phyloP scores from a whole-genome alignment of 2,113 vertebrate species.

The Alexandromys fortis region DNA sequence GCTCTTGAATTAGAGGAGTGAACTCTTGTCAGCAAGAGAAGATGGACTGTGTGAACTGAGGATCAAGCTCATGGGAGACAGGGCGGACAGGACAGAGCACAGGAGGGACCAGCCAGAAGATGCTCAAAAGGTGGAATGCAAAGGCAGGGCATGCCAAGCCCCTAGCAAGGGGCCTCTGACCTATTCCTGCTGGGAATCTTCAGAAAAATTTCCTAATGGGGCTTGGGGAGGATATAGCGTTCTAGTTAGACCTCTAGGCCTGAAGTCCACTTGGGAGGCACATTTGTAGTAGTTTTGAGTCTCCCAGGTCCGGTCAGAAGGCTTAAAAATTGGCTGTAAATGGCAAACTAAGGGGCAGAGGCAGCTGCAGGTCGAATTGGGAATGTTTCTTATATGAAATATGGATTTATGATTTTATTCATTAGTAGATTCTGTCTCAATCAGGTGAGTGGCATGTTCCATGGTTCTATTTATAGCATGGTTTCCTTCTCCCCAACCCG shows the following conservation, averaged over 20 bases:
- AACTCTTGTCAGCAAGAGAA: background rate
- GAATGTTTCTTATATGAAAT: background rate
- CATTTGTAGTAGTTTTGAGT: background rate
- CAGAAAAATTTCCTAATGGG: background rate
- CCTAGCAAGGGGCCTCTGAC: background rate
- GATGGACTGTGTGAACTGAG: background rate
- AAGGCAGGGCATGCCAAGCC: background rate
- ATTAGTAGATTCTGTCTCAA: background rate
- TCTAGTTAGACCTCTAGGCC: background rate
- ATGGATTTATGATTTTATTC: background rate
- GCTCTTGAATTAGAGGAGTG: conserved; percentile 2
- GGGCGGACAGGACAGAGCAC: background rate
- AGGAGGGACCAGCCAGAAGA: background rate
- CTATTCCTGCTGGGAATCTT: background rate
- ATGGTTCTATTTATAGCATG: background rate
- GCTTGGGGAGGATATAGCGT: accelerated
- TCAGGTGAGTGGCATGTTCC: background rate
- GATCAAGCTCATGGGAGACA: background rate
- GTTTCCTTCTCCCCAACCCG: background rate
- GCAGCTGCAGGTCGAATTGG: background rate
- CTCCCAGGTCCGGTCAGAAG: background rate
- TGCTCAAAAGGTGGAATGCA: background rate
- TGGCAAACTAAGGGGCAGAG: background rate
- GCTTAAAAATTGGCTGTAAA: background rate
- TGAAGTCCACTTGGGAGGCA: accelerated